Evolutionary conservation across 2,797 vertebrate genomes (phyloP).

Genomic region (Galagoides demidoff): DNA sequence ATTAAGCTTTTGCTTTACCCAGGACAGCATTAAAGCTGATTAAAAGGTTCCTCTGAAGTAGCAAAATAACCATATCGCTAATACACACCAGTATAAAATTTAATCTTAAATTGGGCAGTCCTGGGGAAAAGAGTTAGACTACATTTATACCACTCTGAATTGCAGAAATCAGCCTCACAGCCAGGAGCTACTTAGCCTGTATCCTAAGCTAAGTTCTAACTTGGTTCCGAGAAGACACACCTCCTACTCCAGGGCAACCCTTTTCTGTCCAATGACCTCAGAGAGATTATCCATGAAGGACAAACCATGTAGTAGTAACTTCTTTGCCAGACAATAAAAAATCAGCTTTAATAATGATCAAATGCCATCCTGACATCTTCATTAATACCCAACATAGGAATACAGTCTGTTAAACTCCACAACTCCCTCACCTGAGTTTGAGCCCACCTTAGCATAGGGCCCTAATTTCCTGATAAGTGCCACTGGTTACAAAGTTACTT

Average conservation of each 20-base stretch:
- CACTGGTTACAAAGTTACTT: neutral
- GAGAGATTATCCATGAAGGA: neutral
- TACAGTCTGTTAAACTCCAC: neutral
- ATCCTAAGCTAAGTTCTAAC: neutral
- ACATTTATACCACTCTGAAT: neutral
- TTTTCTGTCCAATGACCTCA: neutral
- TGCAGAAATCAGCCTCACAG: neutral
- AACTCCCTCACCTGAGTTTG: neutral
- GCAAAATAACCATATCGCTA: neutral
- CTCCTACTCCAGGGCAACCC: neutral
- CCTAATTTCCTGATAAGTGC: neutral
- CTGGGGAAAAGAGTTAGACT: constrained; percentile 12
- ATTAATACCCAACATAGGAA: neutral
- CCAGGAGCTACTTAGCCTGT: neutral
- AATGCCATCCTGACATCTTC: neutral
- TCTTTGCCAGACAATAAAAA: neutral
- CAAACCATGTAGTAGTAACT: neutral
- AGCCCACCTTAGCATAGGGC: neutral
- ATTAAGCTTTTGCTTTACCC: constrained; percentile 66
- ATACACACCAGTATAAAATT: constrained; percentile 10
- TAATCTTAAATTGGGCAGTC: constrained; percentile 37
- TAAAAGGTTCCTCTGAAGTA: constrained; percentile 53
- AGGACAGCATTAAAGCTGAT: constrained; percentile 54
- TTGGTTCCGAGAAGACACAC: neutral
- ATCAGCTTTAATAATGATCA: neutral